phyloP scores from a whole-genome alignment of 2,797 vertebrate species.

The Alauda arvensis region DNA sequence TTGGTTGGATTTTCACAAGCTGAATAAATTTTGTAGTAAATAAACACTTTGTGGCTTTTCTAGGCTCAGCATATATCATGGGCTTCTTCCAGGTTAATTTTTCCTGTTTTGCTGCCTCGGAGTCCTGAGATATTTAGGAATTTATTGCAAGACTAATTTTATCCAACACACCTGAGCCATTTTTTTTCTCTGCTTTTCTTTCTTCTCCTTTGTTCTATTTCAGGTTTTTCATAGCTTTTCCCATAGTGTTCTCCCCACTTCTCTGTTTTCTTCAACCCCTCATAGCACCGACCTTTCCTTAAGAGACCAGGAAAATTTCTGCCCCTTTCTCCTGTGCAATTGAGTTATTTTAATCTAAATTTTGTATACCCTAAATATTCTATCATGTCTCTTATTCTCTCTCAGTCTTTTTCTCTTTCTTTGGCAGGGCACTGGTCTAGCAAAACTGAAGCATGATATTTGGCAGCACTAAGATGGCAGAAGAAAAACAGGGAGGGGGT shows the following conservation, averaged over 20 bases:
- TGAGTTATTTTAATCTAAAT: not conserved
- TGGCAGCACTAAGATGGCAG: not conserved
- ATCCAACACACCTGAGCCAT: not conserved
- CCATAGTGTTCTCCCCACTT: not conserved
- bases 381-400: not conserved
- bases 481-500: not conserved
- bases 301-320: not conserved
- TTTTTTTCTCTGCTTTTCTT: not conserved
- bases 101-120: not conserved
- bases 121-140: not conserved
- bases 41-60: not conserved
- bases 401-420: not conserved
- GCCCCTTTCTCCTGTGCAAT: not conserved
- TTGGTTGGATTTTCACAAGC: not conserved
- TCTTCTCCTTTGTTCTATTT: not conserved
- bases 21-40: not conserved
- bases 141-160: not conserved
- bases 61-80: not conserved
- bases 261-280: not conserved
- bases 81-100: not conserved
- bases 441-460: not conserved
- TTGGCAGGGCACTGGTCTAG: not conserved
- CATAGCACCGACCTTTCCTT: not conserved
- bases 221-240: not conserved
- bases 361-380: not conserved